Conservation (phyloP, 2,113 vertebrate species). For the Percina caprodes region DNA sequence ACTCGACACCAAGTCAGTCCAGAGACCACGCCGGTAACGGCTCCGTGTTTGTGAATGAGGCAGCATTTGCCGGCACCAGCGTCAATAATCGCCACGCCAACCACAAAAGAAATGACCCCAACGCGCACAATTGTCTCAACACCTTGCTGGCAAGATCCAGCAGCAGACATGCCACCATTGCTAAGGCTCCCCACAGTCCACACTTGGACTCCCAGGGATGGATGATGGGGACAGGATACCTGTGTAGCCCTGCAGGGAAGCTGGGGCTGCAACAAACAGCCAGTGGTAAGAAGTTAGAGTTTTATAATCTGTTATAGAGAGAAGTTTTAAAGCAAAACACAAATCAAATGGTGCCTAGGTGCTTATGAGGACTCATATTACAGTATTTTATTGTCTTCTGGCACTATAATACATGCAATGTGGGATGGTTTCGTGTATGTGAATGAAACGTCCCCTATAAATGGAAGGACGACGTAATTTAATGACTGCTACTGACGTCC, state of each 20-base stretch:
- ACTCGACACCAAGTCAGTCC: constrained; percentile 8
- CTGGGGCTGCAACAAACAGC: constrained; percentile 76
- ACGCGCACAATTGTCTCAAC: constrained; percentile 77
- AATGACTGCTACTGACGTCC: no score
- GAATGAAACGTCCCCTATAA: no score
- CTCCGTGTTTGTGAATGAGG: constrained; percentile 79
- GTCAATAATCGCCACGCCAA: constrained; percentile 71
- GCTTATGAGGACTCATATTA: background rate
- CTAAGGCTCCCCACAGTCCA: constrained; percentile 34
- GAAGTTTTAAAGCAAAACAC: background rate
- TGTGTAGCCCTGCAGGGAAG: constrained; percentile 55
- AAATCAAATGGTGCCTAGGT: background rate
- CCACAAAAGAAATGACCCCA: constrained; percentile 68
- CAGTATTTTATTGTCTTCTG: background rate
- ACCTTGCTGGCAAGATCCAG: constrained; percentile 80
- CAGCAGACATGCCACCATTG: constrained; percentile 76
- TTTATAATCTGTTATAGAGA: background rate
- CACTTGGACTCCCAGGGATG: constrained; percentile 76
- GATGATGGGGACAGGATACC: constrained; percentile 66
- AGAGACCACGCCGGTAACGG: constrained; percentile 47
- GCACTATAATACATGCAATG: background rate
- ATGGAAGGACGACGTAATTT: no score
- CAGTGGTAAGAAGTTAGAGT: constrained; percentile 80
- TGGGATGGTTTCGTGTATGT: background rate
- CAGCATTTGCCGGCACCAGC: constrained; percentile 38